phyloP scores from a whole-genome alignment of 2,888 invertebrate genomes.

The Pachymerium ferrugineum region DNA sequence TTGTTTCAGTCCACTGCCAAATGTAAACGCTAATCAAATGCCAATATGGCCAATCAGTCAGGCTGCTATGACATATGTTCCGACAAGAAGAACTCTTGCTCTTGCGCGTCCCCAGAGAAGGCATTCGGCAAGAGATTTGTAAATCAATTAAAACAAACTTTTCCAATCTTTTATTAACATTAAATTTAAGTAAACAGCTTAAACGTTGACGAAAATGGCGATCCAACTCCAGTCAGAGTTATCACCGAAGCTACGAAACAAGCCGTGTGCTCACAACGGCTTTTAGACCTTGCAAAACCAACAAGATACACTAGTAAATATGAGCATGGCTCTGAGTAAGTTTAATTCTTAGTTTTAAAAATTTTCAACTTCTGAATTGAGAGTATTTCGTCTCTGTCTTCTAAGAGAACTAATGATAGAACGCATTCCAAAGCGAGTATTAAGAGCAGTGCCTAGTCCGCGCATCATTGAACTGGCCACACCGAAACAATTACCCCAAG shows the following conservation, averaged over 20 bases:
- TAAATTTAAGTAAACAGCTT: not conserved
- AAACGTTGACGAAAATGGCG: not conserved
- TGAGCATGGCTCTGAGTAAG: not conserved
- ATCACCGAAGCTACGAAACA: not conserved
- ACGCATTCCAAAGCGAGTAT: not conserved
- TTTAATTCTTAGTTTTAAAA: too few relatives aligned
- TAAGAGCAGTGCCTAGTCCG: not conserved
- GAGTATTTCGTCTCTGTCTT: too few relatives aligned
- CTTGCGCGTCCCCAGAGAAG: not conserved
- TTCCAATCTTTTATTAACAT: too few relatives aligned
- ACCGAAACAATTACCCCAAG: not conserved
- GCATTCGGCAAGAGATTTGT: constrained; percentile 3
- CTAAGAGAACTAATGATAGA: not conserved
- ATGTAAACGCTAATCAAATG: not conserved
- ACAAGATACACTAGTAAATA: not conserved
- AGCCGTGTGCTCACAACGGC: not conserved
- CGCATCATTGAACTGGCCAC: not conserved
- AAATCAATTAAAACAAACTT: too few relatives aligned
- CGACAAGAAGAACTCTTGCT: not conserved
- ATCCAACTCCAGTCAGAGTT: not conserved
- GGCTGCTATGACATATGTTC: not conserved
- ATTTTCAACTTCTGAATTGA: too few relatives aligned
- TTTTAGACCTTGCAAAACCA: not conserved
- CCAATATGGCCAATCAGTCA: not conserved
- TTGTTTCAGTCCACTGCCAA: not conserved